These are phyloP conservation scores for Orientallactaga bullata DNA, from an alignment of 2,113 vertebrate genomes.

Conservation along the genomic window DNA sequence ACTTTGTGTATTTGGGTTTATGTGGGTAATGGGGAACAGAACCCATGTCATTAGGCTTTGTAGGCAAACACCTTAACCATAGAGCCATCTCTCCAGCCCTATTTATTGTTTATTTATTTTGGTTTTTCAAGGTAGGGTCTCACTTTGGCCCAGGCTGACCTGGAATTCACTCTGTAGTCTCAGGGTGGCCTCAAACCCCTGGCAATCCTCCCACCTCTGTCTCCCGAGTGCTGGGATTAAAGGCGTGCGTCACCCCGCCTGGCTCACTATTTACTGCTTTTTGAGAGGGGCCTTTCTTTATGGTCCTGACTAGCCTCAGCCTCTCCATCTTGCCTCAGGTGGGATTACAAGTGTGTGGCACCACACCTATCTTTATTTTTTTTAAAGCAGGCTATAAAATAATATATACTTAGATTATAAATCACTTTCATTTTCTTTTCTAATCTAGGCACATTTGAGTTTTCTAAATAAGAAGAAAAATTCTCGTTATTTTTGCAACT, in stretches of 20 bases:
- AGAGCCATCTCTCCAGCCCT: too few relatives aligned
- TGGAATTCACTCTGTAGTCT: background rate
- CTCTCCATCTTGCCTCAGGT: background rate
- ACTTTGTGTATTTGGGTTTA: too few relatives aligned
- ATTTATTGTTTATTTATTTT: background rate
- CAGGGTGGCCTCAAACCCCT: background rate
- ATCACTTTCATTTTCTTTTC: slow-evolving; percentile 26
- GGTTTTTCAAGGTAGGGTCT: background rate
- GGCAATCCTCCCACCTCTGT: background rate
- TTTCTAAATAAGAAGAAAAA: background rate
- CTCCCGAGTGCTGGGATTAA: background rate
- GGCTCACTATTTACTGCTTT: too few relatives aligned
- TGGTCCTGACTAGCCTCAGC: too few relatives aligned
- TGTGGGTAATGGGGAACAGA: too few relatives aligned
- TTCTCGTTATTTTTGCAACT: background rate
- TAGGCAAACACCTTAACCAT: too few relatives aligned
- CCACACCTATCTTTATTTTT: background rate
- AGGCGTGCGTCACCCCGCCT: too few relatives aligned
- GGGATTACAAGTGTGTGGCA: background rate
- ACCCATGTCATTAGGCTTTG: too few relatives aligned
- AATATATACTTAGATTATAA: background rate
- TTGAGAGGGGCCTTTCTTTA: too few relatives aligned
- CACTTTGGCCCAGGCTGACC: background rate
- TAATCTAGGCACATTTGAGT: background rate
- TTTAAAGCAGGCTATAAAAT: background rate